Evolutionary conservation across 2,888 invertebrate genomes (phyloP), one percentile per base, ranked within the genome.

Genomic region (Xanthia icteritia): DNA sequence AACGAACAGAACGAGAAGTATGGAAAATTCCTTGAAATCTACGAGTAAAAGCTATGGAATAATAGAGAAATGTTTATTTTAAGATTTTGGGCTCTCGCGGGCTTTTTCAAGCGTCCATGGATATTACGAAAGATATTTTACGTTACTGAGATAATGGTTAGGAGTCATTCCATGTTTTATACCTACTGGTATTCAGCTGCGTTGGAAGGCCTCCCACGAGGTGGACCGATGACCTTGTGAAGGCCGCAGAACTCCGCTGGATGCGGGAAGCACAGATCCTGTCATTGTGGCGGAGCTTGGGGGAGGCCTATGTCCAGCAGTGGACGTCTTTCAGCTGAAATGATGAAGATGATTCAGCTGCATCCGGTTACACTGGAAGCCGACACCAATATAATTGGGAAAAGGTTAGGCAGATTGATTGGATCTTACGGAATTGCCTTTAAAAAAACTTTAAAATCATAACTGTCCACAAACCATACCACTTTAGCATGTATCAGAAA

Each of bases 51-150:
- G 65, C 48, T 31, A n/a, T 42, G 67, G 31, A 60, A 75, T 45
- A 48, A 13, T 76, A 54, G 27, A n/a, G 48, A 11, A 9, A 42
- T 15, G 31, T 51, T 31, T 67, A 42, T 77, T 20, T 58, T 77
- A 51, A 51, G 67, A 67, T 67, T 48, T 58, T 48, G 15, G 75
- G 75, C 31, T 74, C 36, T n/a, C 15, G 11, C 11, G 15, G 9
- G 17, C 3, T 23, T 56, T 31, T 36, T 45, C 31, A 23, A 8
- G 31, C 13, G n/a, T 23, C 17, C 0, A 45, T 31, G 31, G 27
- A 31, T 36, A 36, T 67, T 9, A 67, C 5, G 2, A 36, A 11
- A 11, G n/a, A 54, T 54, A 36, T 23, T 36, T 23, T 9, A 36
- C 23, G 31, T 48, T 13, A 20, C 1, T 20, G 27, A 66, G 4